These are phyloP conservation scores for Nestor notabilis DNA, from an alignment of 2,113 vertebrate genomes.

Conservation along the genomic window DNA sequence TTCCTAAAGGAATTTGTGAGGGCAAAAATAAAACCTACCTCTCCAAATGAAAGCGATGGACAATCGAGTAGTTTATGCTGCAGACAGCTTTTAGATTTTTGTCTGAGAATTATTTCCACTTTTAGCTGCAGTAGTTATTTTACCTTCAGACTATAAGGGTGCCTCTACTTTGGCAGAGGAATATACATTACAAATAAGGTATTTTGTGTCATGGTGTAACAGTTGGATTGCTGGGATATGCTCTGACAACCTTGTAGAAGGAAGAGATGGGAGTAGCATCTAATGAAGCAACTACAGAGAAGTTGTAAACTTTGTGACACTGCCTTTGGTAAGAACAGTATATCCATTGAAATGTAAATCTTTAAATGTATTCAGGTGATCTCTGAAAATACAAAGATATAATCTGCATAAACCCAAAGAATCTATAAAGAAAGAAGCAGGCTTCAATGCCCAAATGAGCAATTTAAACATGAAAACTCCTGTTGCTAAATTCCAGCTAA, in stretches of 20 bases:
- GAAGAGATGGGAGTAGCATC: neutral
- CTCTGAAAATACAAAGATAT: neutral
- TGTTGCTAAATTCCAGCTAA: neutral
- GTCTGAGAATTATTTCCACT: neutral
- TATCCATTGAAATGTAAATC: neutral
- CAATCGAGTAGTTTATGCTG: neutral
- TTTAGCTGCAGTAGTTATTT: neutral
- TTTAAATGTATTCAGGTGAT: neutral
- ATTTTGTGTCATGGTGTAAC: neutral
- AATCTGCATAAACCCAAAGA: neutral
- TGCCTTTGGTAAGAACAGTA: neutral
- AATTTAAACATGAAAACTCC: neutral
- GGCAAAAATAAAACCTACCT: neutral
- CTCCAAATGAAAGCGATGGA: neutral
- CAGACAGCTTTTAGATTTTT: neutral
- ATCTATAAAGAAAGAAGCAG: neutral
- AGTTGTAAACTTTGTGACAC: neutral
- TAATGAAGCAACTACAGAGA: neutral
- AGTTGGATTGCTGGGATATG: neutral
- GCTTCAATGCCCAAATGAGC: neutral
- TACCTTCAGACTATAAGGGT: neutral
- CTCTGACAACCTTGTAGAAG: neutral
- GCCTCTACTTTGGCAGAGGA: neutral
- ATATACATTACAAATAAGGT: neutral
- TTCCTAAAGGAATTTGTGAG: neutral